These are phyloP conservation scores for Pollenia griseotomentosa DNA, from an alignment of 2,888 invertebrate species.

Conservation along the genomic window DNA sequence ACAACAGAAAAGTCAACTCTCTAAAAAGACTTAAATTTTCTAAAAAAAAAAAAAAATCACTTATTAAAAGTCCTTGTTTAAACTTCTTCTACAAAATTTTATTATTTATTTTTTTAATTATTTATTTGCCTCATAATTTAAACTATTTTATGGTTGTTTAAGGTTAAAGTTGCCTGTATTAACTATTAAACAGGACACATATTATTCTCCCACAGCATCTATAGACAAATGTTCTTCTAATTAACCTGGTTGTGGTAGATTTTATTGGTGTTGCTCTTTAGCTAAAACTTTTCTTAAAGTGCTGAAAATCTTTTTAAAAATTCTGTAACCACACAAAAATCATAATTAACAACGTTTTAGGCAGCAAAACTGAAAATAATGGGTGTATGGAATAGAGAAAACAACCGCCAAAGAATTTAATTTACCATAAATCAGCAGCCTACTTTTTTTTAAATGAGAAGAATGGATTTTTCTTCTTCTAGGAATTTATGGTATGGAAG, in stretches of 20 bases:
- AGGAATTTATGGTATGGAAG: neutral
- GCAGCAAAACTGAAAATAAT: conserved; percentile 27
- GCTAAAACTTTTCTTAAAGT: neutral
- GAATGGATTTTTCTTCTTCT: neutral
- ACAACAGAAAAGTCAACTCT: too few species aligned
- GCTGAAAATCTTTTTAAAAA: conserved; percentile 56
- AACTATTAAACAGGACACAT: conserved; percentile 54
- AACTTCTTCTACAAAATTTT: too few species aligned
- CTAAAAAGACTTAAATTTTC: too few species aligned
- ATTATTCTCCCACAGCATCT: conserved; percentile 50
- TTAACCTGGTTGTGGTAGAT: conserved; percentile 54
- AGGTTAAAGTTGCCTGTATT: conserved; percentile 67
- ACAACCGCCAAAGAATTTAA: conserved; percentile 72
- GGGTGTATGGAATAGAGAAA: conserved; percentile 14
- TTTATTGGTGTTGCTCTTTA: neutral
- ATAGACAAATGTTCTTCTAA: conserved; percentile 68
- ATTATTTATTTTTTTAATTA: too few species aligned
- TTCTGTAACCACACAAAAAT: conserved; percentile 41
- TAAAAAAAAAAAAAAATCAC: too few species aligned
- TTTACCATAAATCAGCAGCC: conserved; percentile 74
- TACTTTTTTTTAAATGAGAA: conserved; percentile 41
- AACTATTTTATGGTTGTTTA: conserved; percentile 67
- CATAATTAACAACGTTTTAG: conserved; percentile 59
- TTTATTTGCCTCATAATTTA: conserved; percentile 55
- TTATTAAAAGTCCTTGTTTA: too few species aligned